Conservation (phyloP, 2,797 vertebrate species). For the Miichthys miiuy region DNA sequence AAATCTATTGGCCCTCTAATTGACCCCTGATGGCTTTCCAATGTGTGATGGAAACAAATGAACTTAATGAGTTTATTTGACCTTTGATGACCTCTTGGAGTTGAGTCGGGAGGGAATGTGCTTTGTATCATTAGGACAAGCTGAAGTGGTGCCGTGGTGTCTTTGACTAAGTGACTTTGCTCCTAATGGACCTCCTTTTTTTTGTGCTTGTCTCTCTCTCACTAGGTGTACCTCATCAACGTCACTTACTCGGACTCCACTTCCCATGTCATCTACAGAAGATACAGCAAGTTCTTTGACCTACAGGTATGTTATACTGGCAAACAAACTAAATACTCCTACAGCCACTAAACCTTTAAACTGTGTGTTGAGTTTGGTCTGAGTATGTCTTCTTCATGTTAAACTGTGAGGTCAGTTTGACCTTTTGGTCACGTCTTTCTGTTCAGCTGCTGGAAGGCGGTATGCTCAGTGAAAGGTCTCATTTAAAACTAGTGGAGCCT, state of each 20-base stretch:
- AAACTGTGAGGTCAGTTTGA: conserved; percentile 51
- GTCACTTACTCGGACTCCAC: conserved; percentile 97
- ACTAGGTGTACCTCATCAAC: conserved; percentile 97
- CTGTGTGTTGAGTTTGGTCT: conserved; percentile 10
- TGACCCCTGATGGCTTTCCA: conserved; percentile 55
- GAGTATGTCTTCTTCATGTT: conserved; percentile 14
- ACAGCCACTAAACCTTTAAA: neutral
- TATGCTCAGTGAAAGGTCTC: conserved; percentile 88
- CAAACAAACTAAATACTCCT: neutral
- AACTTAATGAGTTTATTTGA: conserved; percentile 74
- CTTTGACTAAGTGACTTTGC: conserved; percentile 58
- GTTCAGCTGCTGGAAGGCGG: conserved; percentile 58
- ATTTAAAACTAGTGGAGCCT: conserved; percentile 86
- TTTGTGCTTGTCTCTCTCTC: conserved; percentile 60
- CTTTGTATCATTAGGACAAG: conserved; percentile 58
- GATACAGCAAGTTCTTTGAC: conserved; percentile 99
- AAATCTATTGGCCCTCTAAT: conserved; percentile 35
- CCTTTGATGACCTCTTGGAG: conserved; percentile 62
- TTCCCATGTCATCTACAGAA: conserved; percentile 95
- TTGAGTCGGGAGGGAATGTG: conserved; percentile 63
- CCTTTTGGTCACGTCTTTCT: conserved; percentile 47
- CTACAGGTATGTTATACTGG: conserved; percentile 89
- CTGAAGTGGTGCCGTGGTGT: conserved; percentile 43
- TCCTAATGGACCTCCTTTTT: conserved; percentile 58
- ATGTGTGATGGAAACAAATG: conserved; percentile 54